Evolutionary conservation across 2,888 invertebrate genomes (phyloP), one percentile per base, ranked within the genome.

Genomic region (Luperina nickerlii): DNA sequence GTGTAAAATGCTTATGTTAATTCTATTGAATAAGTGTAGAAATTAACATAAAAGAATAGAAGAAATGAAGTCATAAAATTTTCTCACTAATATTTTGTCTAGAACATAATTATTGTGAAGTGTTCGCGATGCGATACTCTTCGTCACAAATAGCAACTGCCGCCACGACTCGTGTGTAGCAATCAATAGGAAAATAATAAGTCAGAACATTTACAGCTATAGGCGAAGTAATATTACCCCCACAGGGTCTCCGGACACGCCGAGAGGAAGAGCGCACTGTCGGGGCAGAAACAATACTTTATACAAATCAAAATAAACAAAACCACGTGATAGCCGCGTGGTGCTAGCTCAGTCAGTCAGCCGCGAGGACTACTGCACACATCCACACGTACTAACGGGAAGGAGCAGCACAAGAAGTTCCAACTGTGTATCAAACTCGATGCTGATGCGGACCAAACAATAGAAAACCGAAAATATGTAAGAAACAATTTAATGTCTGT

Each of bases 161-260:
- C 32, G 48, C 32, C 32, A 54, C 63, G 20, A 63, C 38, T 68
- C 60, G 62, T 48, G 24, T 42, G 76, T 83, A 87, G 88, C 87
- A 76, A 65, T 74, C 63, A 54, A 80, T 73, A 80, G 69, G 54
- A 86, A 74, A 79, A 83, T 48, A 79, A 69, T 57, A 82, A n/a
- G 9, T 68, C 57, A 48, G 67, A 63, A 78, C 57, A 78, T 63
- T 42, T 38, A 79, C 75, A 80, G 45, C n/a, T n/a, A 78, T 70
- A 71, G 57, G 65, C 66, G 69, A 67, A 81, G 83, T 84, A 85
- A 88, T 89, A 89, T 93, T 94, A 95, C 95, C 95, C 95, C 94
- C 94, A 94, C 81, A 93, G 89, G 82, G 93, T 90, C 78, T 95
- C 95, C 91, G 95, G 94, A 91, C 95, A 95, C 93, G 94, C 93